These are phyloP conservation scores for Eremobia ochroleuca DNA, from an alignment of 2,888 invertebrate species.

Conservation along the genomic window DNA sequence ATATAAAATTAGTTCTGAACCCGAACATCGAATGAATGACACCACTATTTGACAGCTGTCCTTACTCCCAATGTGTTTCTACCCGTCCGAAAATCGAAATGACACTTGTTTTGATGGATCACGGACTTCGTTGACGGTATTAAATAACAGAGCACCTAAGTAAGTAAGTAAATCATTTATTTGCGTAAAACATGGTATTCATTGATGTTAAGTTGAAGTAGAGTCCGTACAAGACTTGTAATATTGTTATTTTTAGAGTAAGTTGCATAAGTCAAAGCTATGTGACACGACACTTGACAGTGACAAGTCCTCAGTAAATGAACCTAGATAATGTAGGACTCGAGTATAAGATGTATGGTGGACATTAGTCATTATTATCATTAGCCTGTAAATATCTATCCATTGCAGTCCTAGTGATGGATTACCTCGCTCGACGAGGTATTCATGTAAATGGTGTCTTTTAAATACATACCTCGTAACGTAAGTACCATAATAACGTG, in stretches of 20 bases:
- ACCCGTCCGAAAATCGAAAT: not conserved
- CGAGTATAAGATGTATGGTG: conserved; percentile 16
- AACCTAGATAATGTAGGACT: conserved; percentile 34
- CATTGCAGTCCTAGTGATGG: conserved; percentile 24
- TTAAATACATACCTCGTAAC: not conserved
- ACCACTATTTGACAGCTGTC: not conserved
- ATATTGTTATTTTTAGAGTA: not conserved
- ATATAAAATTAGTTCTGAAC: too few relatives aligned
- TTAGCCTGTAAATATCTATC: conserved; percentile 43
- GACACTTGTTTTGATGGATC: not conserved
- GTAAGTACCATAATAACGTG: not conserved
- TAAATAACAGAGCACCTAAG: too few relatives aligned
- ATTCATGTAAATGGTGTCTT: conserved; percentile 36
- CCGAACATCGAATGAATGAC: too few relatives aligned
- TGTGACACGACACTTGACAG: conserved; percentile 25
- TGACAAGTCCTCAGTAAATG: conserved; percentile 30
- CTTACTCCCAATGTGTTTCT: not conserved
- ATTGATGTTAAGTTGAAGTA: too few relatives aligned
- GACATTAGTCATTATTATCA: conserved; percentile 57
- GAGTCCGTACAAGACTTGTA: not conserved
- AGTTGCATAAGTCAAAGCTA: not conserved
- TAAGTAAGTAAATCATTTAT: too few relatives aligned
- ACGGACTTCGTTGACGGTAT: not conserved
- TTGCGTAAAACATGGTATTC: too few relatives aligned
- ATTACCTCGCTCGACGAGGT: conserved; percentile 18